Conservation (phyloP, 2,797 vertebrate species). For the Labroides dimidiatus region DNA sequence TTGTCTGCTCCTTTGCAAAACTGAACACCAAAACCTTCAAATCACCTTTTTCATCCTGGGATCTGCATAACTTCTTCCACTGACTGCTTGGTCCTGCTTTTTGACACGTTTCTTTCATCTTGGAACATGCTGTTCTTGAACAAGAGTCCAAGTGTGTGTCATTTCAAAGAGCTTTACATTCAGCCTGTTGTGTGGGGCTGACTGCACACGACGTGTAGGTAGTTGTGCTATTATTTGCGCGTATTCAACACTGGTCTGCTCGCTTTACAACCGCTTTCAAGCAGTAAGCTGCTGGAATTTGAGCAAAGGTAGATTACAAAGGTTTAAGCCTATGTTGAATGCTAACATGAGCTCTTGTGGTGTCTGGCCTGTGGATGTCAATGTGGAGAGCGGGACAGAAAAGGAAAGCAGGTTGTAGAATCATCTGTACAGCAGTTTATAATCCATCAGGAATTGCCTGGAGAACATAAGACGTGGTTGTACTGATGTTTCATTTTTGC, state of each 20-base stretch:
- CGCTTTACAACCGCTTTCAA: constrained; percentile 53
- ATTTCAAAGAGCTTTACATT: constrained; percentile 55
- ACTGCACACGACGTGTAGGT: constrained; percentile 50
- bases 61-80: constrained; percentile 17
- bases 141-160: constrained; percentile 25
- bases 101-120: constrained; percentile 25
- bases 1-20: constrained; percentile 17
- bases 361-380: constrained; percentile 42
- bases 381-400: constrained; percentile 25
- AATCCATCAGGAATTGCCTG: constrained; percentile 3
- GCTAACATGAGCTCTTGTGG: constrained; percentile 35
- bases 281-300: constrained; percentile 65
- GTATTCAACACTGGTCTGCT: constrained; percentile 46
- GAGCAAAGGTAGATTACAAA: constrained; percentile 69
- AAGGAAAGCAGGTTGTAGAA: constrained; percentile 1
- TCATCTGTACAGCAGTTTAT: not conserved
- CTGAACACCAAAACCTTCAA: constrained; percentile 23
- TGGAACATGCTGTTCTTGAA: constrained; percentile 52
- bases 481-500: not conserved
- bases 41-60: constrained; percentile 9
- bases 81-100: constrained; percentile 15
- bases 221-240: constrained; percentile 59
- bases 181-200: constrained; percentile 47
- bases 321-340: constrained; percentile 57
- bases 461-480: not conserved